Evolutionary conservation across 2,888 invertebrate species (phyloP).

Genomic region (Drosophila birchii): DNA sequence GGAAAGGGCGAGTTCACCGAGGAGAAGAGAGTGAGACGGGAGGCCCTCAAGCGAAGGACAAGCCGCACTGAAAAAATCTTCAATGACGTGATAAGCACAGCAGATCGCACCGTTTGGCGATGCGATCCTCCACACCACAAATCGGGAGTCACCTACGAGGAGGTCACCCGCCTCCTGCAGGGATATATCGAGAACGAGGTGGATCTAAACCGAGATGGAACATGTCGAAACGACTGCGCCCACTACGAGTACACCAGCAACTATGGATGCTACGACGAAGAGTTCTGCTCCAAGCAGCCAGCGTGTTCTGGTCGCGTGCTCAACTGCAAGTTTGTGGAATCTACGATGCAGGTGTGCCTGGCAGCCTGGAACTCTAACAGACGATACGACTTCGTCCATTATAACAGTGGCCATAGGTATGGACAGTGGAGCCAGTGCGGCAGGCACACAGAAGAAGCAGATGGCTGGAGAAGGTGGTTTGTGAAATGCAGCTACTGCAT

Average conservation of each 20-base stretch:
- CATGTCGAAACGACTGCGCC: conserved; percentile 91
- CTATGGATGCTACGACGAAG: conserved; percentile 90
- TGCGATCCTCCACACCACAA: conserved; percentile 89
- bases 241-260: conserved; percentile 90
- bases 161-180: conserved; percentile 92
- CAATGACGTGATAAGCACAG: conserved; percentile 88
- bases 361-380: conserved; percentile 85
- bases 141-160: conserved; percentile 89
- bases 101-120: conserved; percentile 89
- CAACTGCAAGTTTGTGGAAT: conserved; percentile 91
- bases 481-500: conserved; percentile 94
- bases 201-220: conserved; percentile 90
- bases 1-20: conserved; percentile 90
- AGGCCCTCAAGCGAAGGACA: conserved; percentile 89
- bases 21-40: conserved; percentile 89
- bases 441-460: conserved; percentile 87
- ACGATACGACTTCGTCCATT: conserved; percentile 93
- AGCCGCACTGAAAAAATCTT: conserved; percentile 88
- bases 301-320: conserved; percentile 90
- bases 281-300: conserved; percentile 88
- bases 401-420: conserved; percentile 88
- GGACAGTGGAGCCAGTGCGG: conserved; percentile 87
- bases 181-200: conserved; percentile 95
- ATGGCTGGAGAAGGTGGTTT: conserved; percentile 96
- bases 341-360: conserved; percentile 94